Evolutionary conservation across 2,797 vertebrate species (phyloP).

Genomic region (Danionella dracula): DNA sequence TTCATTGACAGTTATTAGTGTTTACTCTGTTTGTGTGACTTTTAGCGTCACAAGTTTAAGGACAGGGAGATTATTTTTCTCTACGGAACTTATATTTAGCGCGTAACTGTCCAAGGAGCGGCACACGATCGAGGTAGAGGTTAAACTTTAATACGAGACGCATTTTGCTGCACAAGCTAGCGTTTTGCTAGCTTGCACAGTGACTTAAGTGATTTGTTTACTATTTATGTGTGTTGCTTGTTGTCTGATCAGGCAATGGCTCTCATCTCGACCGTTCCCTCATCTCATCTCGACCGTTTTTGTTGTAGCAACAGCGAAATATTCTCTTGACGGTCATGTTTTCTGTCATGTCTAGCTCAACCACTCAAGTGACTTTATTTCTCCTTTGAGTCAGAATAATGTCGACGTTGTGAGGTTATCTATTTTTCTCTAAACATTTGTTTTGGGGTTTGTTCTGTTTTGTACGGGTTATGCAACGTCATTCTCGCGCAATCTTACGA

Average conservation of each 20-base stretch:
- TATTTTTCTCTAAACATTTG: neutral
- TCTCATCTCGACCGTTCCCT: neutral
- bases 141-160: neutral
- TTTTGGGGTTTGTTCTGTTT: neutral
- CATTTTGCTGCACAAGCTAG: neutral
- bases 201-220: neutral
- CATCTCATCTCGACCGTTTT: no score
- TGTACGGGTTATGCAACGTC: neutral
- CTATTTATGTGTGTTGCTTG: neutral
- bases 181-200: neutral
- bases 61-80: neutral
- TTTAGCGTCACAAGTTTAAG: neutral
- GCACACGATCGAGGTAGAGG: constrained; percentile 11
- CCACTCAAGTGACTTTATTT: neutral
- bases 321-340: no score
- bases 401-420: neutral
- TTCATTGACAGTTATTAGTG: constrained; percentile 8
- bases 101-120: neutral
- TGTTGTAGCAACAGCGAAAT: neutral
- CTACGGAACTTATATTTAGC: neutral
- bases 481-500: neutral
- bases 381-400: neutral
- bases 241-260: neutral
- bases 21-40: neutral
- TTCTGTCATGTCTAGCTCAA: no score